Conservation (phyloP, 2,888 invertebrate genomes). For the Antheraea yamamai region DNA sequence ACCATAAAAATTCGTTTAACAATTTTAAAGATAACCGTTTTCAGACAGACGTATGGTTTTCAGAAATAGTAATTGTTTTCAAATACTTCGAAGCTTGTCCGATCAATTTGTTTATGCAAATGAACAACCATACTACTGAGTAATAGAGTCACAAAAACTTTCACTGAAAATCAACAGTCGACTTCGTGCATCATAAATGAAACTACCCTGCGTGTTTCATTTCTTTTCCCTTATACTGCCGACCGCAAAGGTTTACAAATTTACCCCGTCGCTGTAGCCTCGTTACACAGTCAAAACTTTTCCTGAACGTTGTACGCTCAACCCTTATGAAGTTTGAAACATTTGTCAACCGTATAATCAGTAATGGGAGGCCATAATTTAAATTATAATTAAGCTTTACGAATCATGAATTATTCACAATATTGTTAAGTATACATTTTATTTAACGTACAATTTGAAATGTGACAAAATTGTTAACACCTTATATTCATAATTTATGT, state of each 20-base stretch:
- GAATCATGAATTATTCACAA: slow-evolving; percentile 16
- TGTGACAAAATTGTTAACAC: slow-evolving; percentile 5
- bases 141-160: slow-evolving; percentile 47
- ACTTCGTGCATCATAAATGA: slow-evolving; percentile 56
- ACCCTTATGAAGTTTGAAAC: slow-evolving; percentile 25
- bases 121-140: slow-evolving; percentile 47
- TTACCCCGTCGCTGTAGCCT: slow-evolving; percentile 20
- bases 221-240: slow-evolving; percentile 33
- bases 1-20: too few relatives aligned
- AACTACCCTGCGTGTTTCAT: slow-evolving; percentile 42
- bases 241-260: slow-evolving; percentile 11
- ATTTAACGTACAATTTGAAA: background rate
- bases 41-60: too few relatives aligned
- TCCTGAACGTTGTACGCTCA: slow-evolving; percentile 4
- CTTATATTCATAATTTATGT: slow-evolving; percentile 5
- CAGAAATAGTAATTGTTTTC: background rate
- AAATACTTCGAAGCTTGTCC: slow-evolving; percentile 30
- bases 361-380: slow-evolving; percentile 20
- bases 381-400: slow-evolving; percentile 20
- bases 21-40: too few relatives aligned
- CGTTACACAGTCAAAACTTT: slow-evolving; percentile 6
- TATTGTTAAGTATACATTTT: slow-evolving; percentile 12
- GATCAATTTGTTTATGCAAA: slow-evolving; percentile 57
- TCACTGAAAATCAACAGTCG: slow-evolving; percentile 47
- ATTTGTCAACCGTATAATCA: slow-evolving; percentile 28